Evolutionary conservation across 2,113 vertebrate genomes (phyloP), one percentile per base, ranked within the genome.

Genomic region (Misgurnus anguillicaudatus): DNA sequence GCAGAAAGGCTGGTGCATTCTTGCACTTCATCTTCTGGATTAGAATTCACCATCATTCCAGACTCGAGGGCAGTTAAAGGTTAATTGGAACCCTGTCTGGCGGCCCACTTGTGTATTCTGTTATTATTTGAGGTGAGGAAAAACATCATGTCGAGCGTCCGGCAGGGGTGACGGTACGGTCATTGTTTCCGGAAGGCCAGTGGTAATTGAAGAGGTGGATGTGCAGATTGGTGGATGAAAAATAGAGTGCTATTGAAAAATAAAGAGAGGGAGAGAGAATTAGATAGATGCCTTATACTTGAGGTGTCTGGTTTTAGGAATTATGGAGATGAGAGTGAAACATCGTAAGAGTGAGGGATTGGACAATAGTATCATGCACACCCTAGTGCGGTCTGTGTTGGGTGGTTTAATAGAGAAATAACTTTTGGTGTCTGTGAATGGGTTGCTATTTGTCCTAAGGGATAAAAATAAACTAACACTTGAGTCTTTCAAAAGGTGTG

Each of bases 71-170:
- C 79, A 10, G 39, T 69, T 74, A 13, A 48, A 79, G 72, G 61
- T 77, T 72, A 66, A 84, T 81, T 70, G 58, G 62, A 81, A 77
- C 71, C 47, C 19, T 19, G 41, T 41, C 16, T 38, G 51, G 72
- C 39, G 45, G 63, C 45, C 39, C 71, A 51, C 70, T 74, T 71
- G 4, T 14, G 41, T 75, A 61, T 67, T 60, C 77, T 73, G 69
- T 74, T 84, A 79, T 84, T 80, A 62, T 86, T 80, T 84, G 13
- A 64, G 70, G 13, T 67, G 55, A 81, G 60, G 36, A 73, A 81
- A 64, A 42, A 6, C 63, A 58, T 67, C 45, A 66, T 69, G 70
- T 75, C 60, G 57, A 70, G 55, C 19, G 62, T 71, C 14, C 16
- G 69, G 17, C 62, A 55, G 62, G 60, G 24, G 63, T 68, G 66